Percentiles rank a stretch among this genome's conserved stretches.
These are phyloP conservation scores for Zelleria hepariella DNA, from an alignment of 2,888 invertebrate genomes.

Conservation along the genomic window DNA sequence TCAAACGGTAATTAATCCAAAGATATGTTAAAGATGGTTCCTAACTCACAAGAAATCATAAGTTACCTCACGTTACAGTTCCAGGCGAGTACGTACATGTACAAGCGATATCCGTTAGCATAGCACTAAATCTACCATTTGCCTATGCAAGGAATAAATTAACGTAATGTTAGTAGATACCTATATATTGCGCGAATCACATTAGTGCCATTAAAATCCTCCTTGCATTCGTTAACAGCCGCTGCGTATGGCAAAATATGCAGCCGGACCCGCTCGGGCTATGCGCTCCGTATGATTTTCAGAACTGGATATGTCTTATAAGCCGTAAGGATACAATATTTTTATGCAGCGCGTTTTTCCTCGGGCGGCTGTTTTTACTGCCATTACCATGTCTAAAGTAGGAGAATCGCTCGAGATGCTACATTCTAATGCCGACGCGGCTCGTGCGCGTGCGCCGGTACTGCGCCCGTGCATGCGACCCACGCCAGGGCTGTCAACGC, in stretches of 20 bases:
- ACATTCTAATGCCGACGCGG: constrained; percentile 67
- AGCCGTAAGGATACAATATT: constrained; percentile 67
- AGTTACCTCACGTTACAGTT: too few species aligned
- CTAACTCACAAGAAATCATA: too few species aligned
- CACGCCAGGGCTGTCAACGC: constrained; percentile 1
- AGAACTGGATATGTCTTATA: constrained; percentile 65
- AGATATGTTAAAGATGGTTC: too few species aligned
- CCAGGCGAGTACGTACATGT: too few species aligned
- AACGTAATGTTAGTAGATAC: constrained; percentile 1
- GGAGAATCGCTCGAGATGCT: constrained; percentile 67
- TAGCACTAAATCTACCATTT: constrained; percentile 17
- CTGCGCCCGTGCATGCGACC: constrained; percentile 27
- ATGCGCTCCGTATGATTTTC: constrained; percentile 70
- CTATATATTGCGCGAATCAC: constrained; percentile 53
- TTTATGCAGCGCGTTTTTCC: constrained; percentile 66
- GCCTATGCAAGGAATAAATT: constrained; percentile 16
- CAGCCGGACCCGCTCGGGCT: constrained; percentile 49
- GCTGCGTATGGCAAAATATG: constrained; percentile 68
- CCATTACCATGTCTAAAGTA: constrained; percentile 67
- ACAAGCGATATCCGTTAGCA: not conserved
- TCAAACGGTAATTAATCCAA: too few species aligned
- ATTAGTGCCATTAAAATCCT: constrained; percentile 65
- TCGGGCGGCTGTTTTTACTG: constrained; percentile 52
- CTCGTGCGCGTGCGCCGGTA: constrained; percentile 68
- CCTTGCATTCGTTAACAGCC: constrained; percentile 60